Conservation (phyloP, 2,113 vertebrate genomes). For the Merops nubicus region DNA sequence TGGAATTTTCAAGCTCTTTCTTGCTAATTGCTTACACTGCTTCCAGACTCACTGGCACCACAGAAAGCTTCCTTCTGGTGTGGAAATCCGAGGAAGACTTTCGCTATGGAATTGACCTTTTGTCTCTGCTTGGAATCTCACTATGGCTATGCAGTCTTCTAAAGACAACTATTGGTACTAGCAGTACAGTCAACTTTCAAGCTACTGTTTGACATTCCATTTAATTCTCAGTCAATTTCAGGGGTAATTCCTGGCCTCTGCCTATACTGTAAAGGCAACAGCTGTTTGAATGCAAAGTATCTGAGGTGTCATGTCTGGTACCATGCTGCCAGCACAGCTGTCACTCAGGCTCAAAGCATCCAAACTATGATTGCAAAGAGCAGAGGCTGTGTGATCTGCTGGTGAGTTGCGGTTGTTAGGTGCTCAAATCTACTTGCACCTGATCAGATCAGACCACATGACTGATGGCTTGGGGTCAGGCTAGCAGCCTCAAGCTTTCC, state of each 20-base stretch:
- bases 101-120: neutral
- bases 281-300: neutral
- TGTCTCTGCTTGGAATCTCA: neutral
- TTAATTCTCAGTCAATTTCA: neutral
- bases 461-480: neutral
- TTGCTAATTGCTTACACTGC: constrained; percentile 29
- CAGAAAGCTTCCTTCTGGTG: neutral
- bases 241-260: neutral
- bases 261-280: neutral
- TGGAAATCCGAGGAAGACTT: neutral
- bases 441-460: neutral
- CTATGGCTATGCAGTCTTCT: neutral
- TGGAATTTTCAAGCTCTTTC: constrained; percentile 45
- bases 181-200: neutral
- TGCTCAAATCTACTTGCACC: neutral
- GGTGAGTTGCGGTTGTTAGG: neutral
- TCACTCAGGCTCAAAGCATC: neutral
- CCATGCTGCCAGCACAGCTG: neutral
- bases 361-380: neutral
- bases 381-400: neutral
- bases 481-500: neutral
- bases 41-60: constrained; percentile 65
- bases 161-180: neutral
- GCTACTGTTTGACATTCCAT: neutral
- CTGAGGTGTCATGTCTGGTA: neutral